Percentiles rank a stretch among this genome's conserved stretches.
These are phyloP conservation scores for Nomada ferruginata DNA, from an alignment of 2,888 invertebrate species.

Conservation along the genomic window DNA sequence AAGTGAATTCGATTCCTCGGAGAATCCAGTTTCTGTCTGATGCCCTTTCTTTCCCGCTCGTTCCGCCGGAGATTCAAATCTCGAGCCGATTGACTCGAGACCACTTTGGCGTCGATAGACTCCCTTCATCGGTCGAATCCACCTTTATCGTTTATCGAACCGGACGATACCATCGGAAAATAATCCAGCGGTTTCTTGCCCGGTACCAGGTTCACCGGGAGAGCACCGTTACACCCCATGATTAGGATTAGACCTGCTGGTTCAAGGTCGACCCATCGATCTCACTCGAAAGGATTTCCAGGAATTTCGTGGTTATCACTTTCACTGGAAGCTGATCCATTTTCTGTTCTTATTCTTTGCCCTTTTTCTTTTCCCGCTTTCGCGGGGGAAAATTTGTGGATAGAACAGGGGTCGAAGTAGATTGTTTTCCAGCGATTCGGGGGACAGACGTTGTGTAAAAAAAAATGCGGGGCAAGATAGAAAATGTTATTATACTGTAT, in stretches of 20 bases:
- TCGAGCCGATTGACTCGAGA: constrained; percentile 69
- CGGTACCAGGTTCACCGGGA: neutral
- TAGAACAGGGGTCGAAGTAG: too few relatives aligned
- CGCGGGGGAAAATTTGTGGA: too few relatives aligned
- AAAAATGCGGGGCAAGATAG: too few relatives aligned
- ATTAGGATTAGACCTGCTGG: constrained; percentile 30
- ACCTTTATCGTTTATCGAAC: constrained; percentile 38
- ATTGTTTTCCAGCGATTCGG: too few relatives aligned
- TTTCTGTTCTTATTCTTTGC: neutral
- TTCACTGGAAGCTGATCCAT: constrained; percentile 6
- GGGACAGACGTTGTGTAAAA: too few relatives aligned
- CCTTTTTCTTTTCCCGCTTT: neutral
- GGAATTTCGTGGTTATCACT: constrained; percentile 41
- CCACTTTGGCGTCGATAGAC: constrained; percentile 63
- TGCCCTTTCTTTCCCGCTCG: constrained; percentile 56
- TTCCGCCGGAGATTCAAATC: constrained; percentile 69
- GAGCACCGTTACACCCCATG: constrained; percentile 21
- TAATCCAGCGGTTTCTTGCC: constrained; percentile 53
- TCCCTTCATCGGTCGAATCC: constrained; percentile 24
- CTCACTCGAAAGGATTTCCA: constrained; percentile 13
- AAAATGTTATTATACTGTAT: too few relatives aligned
- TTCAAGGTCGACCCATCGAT: constrained; percentile 50
- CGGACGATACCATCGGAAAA: constrained; percentile 56
- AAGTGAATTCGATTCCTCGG: constrained; percentile 62
- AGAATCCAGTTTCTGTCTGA: constrained; percentile 58